Conservation (phyloP, 2,797 vertebrate species). For the Peromyscus eremicus region DNA sequence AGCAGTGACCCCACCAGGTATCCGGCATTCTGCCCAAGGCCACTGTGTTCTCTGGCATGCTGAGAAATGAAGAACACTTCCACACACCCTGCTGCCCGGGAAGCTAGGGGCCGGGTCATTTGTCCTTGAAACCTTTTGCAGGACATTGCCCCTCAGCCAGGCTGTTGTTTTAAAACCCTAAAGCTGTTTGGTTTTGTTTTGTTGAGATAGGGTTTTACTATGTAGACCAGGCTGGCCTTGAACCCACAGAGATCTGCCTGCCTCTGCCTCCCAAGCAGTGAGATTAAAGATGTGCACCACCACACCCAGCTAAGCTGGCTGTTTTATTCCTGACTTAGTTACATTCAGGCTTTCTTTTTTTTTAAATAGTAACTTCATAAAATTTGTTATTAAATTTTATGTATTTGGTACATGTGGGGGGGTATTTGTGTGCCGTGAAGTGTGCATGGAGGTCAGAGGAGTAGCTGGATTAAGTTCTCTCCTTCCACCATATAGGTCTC, state of each 20-base stretch:
- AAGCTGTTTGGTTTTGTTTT: background rate
- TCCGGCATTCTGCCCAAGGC: constrained; percentile 7
- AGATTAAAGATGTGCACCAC: background rate
- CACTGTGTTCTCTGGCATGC: background rate
- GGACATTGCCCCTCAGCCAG: background rate
- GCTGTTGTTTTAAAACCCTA: background rate
- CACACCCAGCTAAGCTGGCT: background rate
- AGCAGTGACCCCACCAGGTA: background rate
- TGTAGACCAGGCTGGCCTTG: background rate
- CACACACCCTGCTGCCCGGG: constrained; percentile 1
- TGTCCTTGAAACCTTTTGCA: constrained; percentile 28
- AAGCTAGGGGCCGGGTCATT: constrained; percentile 32
- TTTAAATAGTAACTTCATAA: background rate
- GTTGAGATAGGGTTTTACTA: background rate
- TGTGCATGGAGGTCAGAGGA: background rate
- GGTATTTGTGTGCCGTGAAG: background rate
- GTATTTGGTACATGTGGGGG: background rate
- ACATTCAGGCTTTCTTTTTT: background rate
- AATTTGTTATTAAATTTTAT: background rate
- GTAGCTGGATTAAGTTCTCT: background rate
- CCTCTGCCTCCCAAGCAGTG: background rate
- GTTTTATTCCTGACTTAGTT: background rate
- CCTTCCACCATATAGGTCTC: background rate
- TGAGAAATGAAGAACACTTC: background rate
- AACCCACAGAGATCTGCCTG: background rate